A percentile compares a stretch with the other conserved stretches of the same genome.
These are phyloP conservation scores for Sesia apiformis DNA, from an alignment of 2,888 invertebrate species.

Conservation along the genomic window DNA sequence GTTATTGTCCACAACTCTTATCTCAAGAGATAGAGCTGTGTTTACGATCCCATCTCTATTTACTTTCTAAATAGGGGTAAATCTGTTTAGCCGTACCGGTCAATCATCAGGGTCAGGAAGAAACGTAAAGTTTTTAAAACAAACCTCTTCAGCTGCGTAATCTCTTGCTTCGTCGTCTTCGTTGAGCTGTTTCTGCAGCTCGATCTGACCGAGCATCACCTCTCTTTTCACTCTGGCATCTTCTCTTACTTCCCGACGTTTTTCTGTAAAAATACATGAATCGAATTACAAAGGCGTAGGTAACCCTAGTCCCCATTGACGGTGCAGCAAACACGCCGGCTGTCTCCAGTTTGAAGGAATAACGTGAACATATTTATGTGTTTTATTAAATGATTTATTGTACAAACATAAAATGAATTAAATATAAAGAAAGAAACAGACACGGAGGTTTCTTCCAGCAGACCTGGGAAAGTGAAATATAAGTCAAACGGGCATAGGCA, in stretches of 20 bases:
- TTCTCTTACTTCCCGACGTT: conserved; percentile 37
- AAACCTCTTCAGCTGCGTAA: conserved; percentile 77
- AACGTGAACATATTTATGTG: background rate
- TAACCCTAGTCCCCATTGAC: background rate
- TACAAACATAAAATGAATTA: background rate
- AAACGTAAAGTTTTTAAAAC: background rate
- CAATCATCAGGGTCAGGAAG: background rate
- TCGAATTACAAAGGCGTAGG: background rate
- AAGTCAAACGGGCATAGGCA: no score
- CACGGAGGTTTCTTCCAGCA: no score
- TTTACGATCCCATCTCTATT: no score
- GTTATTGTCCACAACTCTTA: no score
- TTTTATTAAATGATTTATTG: background rate
- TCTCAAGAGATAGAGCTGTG: no score
- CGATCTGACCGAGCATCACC: conserved; percentile 60
- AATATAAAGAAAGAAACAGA: no score
- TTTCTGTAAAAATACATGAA: conserved; percentile 26
- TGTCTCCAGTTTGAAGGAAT: no score
- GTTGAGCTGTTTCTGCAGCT: conserved; percentile 61
- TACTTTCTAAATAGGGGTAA: no score
- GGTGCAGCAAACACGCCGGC: background rate
- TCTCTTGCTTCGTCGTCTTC: conserved; percentile 77
- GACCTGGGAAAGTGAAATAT: no score
- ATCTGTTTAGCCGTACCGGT: no score
- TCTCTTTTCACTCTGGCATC: conserved; percentile 61